Base-by-base conservation (phyloP, 2,113 vertebrate species). In the Ochotona curzoniae region DNA sequence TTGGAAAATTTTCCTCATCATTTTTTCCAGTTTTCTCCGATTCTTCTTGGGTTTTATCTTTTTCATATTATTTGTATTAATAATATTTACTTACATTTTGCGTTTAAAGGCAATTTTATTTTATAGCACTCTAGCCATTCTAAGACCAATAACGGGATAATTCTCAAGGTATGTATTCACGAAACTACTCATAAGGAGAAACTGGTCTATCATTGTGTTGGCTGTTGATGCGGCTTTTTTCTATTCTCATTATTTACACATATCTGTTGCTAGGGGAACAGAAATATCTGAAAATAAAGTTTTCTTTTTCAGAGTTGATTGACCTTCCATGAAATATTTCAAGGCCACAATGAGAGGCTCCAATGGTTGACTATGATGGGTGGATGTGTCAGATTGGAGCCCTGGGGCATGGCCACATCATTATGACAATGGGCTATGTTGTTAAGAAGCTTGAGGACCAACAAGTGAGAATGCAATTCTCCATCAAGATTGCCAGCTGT, bases 401-500 rank as follows among this genome's bases (percentile, higher is more conserved):
- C 73, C 90, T 64, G 26, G 44, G 87, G 85, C 88, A 64, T 38
- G 54, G 26, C 83, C 70, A 86, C n/a, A 87, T 94, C 95, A 73
- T 95, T 91, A 95, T 79, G 75, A 93, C 87, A 95, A 83, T 94
- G 93, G 83, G 76, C 95, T 81, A 76, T 69, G 54, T 81, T 92
- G 47, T 94, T 95, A 87, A 92, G 91, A 92, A 96, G 60, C 89
- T 83, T 79, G 93, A 94, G 80, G 86, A 96, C 91, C 95, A 94
- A 76, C 86, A 93, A 92, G 93, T 95, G 93, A 89, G 91, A 96
- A 94, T 89, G 74, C 64, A 87, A 95, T 96, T 96, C 79, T 94
- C 91, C 61, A 91, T 91, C 83, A 96, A 89, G 93, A 91, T 76
- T 93, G 80, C 96, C 95, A 96, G 95, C 80, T 96, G 91, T 95